These are phyloP conservation scores for Dendronephthya gigantea DNA, from an alignment of 64 coral and sea anemone species.

Conservation along the genomic window DNA sequence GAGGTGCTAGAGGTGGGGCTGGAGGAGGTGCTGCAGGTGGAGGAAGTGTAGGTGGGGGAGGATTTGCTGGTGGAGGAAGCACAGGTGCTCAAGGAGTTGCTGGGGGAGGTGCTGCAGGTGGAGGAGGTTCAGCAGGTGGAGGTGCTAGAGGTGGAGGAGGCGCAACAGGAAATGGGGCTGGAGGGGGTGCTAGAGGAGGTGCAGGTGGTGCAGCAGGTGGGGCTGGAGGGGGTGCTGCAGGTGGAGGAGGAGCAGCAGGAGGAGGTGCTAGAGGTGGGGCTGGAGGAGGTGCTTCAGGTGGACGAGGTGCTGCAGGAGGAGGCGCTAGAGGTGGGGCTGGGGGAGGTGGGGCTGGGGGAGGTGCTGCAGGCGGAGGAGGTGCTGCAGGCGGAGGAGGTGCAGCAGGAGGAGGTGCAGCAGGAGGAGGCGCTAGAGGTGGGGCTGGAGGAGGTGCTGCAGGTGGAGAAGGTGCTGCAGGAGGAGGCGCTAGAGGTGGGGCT, in stretches of 20 bases:
- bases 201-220: conserved; percentile 41
- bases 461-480: neutral
- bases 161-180: conserved; percentile 22
- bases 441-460: neutral
- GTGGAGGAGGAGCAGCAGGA: conserved; percentile 55
- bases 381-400: conserved; percentile 22
- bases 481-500: neutral
- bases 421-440: neutral
- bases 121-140: neutral
- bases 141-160: neutral
- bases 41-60: neutral
- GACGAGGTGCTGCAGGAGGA: neutral
- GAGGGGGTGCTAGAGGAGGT: conserved; percentile 37
- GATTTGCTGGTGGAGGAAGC: neutral
- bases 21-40: neutral
- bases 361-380: conserved; percentile 52
- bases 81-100: too few relatives aligned
- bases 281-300: neutral
- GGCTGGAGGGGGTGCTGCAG: conserved; percentile 12
- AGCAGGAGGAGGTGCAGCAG: conserved; percentile 44
- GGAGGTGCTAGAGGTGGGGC: neutral
- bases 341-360: conserved; percentile 19
- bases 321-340: neutral
- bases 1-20: neutral
- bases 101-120: neutral